A percentile compares a stretch with the other conserved stretches of the same genome.
Conservation (phyloP, 2,797 vertebrate genomes). For the Miichthys miiuy region DNA sequence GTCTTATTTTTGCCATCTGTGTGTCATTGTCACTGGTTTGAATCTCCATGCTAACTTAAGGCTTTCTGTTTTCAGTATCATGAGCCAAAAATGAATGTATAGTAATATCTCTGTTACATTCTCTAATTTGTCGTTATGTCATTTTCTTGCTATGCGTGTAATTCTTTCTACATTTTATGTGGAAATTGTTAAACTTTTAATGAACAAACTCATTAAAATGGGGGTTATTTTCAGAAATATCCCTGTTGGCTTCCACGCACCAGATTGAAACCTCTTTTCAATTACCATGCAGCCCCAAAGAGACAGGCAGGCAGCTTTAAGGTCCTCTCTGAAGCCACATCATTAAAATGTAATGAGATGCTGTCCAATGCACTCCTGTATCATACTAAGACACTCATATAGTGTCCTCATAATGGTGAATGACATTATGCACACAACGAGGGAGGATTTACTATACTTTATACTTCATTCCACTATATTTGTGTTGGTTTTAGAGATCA, state of each 20-base stretch:
- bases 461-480: neutral
- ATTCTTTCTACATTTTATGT: conserved; percentile 47
- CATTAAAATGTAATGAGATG: conserved; percentile 77
- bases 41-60: neutral
- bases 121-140: conserved; percentile 41
- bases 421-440: neutral
- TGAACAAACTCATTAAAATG: conserved; percentile 81
- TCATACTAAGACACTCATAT: conserved; percentile 28
- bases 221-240: conserved; percentile 78
- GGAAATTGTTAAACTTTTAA: conserved; percentile 76
- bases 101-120: neutral
- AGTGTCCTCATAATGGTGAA: conserved; percentile 16
- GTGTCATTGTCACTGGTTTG: neutral
- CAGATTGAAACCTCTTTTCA: conserved; percentile 78
- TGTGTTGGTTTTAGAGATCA: conserved; percentile 10
- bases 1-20: neutral
- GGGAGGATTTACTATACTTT: neutral
- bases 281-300: conserved; percentile 73
- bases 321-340: conserved; percentile 70
- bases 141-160: conserved; percentile 30
- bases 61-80: neutral
- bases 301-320: conserved; percentile 69
- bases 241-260: conserved; percentile 70
- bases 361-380: conserved; percentile 40
- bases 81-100: neutral